Percentiles rank a stretch among this genome's conserved stretches.
phyloP scores from a whole-genome alignment of 2,113 vertebrate genomes.

The Nycticryphes semicollaris region DNA sequence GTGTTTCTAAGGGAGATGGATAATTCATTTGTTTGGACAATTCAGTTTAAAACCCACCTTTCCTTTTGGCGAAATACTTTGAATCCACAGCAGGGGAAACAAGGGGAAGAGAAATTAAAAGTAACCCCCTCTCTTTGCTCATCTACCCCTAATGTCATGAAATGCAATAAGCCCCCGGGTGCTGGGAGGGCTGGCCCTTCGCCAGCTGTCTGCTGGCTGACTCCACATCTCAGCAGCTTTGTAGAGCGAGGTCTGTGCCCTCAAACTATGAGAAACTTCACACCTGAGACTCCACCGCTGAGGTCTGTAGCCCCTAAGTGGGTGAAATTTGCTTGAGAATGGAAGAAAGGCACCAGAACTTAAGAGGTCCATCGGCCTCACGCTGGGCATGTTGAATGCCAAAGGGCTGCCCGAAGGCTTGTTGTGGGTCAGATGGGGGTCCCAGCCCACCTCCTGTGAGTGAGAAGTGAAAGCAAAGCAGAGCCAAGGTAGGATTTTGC shows the following conservation, averaged over 20 bases:
- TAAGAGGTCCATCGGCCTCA: background rate
- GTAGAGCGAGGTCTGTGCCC: background rate
- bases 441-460: background rate
- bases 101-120: background rate
- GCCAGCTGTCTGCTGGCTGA: background rate
- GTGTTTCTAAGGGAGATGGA: background rate
- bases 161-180: background rate
- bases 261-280: background rate
- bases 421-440: background rate
- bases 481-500: background rate
- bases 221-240: background rate
- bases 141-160: background rate
- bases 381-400: background rate
- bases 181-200: background rate
- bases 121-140: background rate
- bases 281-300: background rate
- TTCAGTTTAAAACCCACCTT: background rate
- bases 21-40: background rate
- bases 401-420: background rate
- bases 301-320: background rate
- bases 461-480: background rate
- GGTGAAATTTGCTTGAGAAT: background rate
- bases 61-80: background rate
- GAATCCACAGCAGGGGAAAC: background rate
- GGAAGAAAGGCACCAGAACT: background rate